Percentiles rank a stretch among this genome's conserved stretches.
These are phyloP conservation scores for Lycodopsis pacificus DNA, from an alignment of 2,797 vertebrate species.

Conservation along the genomic window DNA sequence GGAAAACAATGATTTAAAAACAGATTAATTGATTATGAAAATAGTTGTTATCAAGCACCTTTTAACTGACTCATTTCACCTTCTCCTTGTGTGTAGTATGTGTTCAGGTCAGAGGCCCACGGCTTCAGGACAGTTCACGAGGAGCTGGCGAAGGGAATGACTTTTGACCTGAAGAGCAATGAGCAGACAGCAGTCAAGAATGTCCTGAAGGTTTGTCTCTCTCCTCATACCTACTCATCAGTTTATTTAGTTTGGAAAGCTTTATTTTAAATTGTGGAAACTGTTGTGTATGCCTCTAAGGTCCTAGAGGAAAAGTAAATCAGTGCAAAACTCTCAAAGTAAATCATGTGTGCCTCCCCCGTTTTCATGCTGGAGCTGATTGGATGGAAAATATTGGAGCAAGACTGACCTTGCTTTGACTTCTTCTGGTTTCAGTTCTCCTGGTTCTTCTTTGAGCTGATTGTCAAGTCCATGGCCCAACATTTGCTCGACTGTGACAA, in stretches of 20 bases:
- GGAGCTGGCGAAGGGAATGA: constrained; percentile 93
- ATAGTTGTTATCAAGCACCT: background rate
- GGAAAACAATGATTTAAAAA: background rate
- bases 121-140: constrained; percentile 95
- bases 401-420: constrained; percentile 14
- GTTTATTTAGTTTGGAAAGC: background rate
- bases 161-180: constrained; percentile 93
- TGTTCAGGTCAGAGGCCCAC: constrained; percentile 91
- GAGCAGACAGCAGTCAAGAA: constrained; percentile 90
- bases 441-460: constrained; percentile 98
- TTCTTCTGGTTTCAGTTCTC: constrained; percentile 87
- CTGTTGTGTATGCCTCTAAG: background rate
- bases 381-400: background rate
- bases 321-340: background rate
- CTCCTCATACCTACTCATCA: background rate
- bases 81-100: constrained; percentile 84
- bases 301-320: background rate
- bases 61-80: background rate
- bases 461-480: constrained; percentile 97
- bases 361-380: constrained; percentile 10
- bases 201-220: constrained; percentile 89
- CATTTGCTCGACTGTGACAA: constrained; percentile 90
- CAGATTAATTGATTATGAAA: background rate
- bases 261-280: background rate
- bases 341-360: background rate